Evolutionary conservation across 1,140 invertebrate genomes (phyloP).

Genomic region (Acromyrmex heyeri): DNA sequence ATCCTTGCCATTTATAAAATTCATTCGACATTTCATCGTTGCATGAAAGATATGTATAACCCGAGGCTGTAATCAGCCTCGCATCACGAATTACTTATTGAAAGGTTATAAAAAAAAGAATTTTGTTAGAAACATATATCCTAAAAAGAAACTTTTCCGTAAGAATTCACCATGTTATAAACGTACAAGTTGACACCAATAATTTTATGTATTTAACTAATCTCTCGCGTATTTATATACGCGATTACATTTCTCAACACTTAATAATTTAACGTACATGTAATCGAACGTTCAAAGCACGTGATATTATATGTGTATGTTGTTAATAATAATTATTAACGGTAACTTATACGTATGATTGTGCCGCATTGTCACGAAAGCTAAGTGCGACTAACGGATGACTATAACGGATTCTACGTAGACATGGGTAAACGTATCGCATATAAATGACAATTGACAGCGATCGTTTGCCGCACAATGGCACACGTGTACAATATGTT

Average conservation of each 20-base stretch:
- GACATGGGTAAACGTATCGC: slow-evolving; percentile 16
- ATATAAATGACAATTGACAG: slow-evolving; percentile 45
- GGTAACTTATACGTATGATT: slow-evolving; percentile 1
- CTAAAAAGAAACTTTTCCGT: neutral
- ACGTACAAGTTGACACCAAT: neutral
- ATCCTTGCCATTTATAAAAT: slow-evolving; percentile 33
- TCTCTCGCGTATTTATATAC: neutral
- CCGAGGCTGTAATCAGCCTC: neutral
- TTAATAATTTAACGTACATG: neutral
- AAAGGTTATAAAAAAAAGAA: neutral
- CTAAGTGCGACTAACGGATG: neutral
- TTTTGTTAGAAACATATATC: neutral
- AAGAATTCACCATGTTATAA: neutral
- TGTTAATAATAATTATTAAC: slow-evolving; percentile 29
- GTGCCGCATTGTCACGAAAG: slow-evolving; percentile 19
- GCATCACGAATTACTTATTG: slow-evolving; percentile 13
- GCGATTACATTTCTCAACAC: neutral
- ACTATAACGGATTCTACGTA: slow-evolving; percentile 25
- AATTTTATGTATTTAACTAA: slow-evolving; percentile 10
- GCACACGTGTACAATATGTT: slow-evolving; percentile 51
- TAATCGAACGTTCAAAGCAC: neutral
- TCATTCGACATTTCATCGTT: neutral
- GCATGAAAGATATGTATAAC: neutral
- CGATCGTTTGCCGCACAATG: slow-evolving; percentile 30
- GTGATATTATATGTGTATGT: neutral